A percentile compares a stretch with the other conserved stretches of the same genome.
These are phyloP conservation scores for Agelas oroides DNA, from an alignment of 37 sponge, comb jelly and placozoan species.

Conservation along the genomic window DNA sequence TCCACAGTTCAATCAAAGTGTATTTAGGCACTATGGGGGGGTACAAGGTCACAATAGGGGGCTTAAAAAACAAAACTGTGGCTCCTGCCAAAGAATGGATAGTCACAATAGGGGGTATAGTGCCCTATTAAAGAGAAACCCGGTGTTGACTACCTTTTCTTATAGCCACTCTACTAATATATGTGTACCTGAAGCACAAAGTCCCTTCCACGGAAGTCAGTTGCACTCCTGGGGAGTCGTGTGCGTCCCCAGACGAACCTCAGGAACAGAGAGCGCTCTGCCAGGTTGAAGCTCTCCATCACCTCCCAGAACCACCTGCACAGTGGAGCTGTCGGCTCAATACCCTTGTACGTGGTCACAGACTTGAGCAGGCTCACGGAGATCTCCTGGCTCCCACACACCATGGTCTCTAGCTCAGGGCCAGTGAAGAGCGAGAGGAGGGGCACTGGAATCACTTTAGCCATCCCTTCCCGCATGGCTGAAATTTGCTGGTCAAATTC, in stretches of 20 bases:
- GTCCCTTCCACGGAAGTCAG: constrained; percentile 94
- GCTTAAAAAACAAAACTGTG: too few relatives aligned
- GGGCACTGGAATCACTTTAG: constrained; percentile 89
- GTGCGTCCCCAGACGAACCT: constrained; percentile 98
- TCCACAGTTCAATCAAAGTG: too few relatives aligned
- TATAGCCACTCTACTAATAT: too few relatives aligned
- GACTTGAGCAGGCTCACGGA: constrained; percentile 89
- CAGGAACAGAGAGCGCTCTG: constrained; percentile 91
- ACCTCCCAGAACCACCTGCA: constrained; percentile 95
- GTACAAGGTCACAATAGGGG: too few relatives aligned
- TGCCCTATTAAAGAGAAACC: too few relatives aligned
- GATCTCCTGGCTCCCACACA: constrained; percentile 92
- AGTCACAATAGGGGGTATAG: too few relatives aligned
- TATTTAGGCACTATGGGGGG: too few relatives aligned
- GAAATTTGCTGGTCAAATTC: constrained; percentile 89
- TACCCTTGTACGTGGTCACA: constrained; percentile 91
- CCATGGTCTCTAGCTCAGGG: constrained; percentile 88
- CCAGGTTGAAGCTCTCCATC: constrained; percentile 82
- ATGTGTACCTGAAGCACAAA: constrained; percentile 91
- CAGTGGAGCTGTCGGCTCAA: constrained; percentile 51
- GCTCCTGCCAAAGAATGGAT: too few relatives aligned
- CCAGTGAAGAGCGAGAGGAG: constrained; percentile 93
- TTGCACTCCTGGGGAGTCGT: constrained; percentile 85
- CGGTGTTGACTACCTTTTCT: too few relatives aligned
- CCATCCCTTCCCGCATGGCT: constrained; percentile 86